Evolutionary conservation across 2,888 invertebrate species (phyloP), one percentile per base, ranked within the genome.

Genomic region (Heliconius ismenius): DNA sequence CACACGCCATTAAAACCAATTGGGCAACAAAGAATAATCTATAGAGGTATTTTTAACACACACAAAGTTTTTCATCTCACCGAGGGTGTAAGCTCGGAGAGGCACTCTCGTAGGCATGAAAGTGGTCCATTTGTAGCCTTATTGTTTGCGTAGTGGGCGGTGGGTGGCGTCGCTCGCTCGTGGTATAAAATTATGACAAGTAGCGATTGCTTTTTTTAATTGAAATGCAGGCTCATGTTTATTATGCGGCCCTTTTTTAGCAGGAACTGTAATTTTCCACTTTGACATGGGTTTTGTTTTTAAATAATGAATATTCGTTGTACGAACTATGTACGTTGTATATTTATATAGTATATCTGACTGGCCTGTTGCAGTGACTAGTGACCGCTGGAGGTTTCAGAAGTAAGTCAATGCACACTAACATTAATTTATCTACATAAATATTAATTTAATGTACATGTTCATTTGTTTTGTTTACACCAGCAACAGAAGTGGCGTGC

Each of bases 71-170:
- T 76, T 78, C 74, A 75, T 78, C 73, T 72, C 74, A 76, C 75
- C 75, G 74, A 73, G 76, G 70, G 77, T 76, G 74, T 76, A 76
- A 77, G 73, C 67, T 79, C 80, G 43, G 76, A 77, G 82, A 82
- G 81, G 74, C 80, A 80, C 80, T 78, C 79, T 43, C 78, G 81
- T 83, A 79, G 82, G 82, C 81, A 81, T 73, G 74, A 81, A 82
- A 79, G 79, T 79, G 77, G 78, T 78, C 79, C 78, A 79, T 78
- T 82, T 80, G 79, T 78, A 78, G 77, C 79, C 80, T 77, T 81
- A 81, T 77, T 84, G 82, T 83, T 83, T 83, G 84, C 75, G 82
- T 83, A 81, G 82, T 80, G 83, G 84, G 81, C 65, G 83, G 83
- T 82, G 77, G 83, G 85, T 82, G 86, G 85, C 77, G 84, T 82